Percentiles rank a stretch among this genome's conserved stretches.
phyloP scores from a whole-genome alignment of 2,797 vertebrate genomes.

The Acrocephalus scirpaceus region DNA sequence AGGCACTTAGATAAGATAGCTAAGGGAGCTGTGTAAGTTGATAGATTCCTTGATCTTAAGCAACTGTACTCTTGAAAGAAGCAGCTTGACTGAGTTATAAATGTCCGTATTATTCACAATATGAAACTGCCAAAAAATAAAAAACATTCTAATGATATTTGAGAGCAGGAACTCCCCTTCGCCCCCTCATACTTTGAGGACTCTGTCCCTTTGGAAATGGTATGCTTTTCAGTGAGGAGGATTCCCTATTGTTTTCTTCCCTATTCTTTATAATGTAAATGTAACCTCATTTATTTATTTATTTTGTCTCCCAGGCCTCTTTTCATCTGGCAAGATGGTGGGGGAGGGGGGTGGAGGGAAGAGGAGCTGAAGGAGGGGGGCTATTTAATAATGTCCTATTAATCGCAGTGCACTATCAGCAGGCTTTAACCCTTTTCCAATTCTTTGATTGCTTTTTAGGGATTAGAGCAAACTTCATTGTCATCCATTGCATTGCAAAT shows the following conservation, averaged over 20 bases:
- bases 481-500: slow-evolving; percentile 77
- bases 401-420: slow-evolving; percentile 67
- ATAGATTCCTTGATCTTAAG: slow-evolving; percentile 66
- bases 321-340: slow-evolving; percentile 58
- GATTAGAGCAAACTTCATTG: slow-evolving; percentile 82
- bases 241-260: slow-evolving; percentile 68
- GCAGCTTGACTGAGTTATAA: slow-evolving; percentile 51
- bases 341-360: background rate
- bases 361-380: slow-evolving; percentile 7
- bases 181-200: slow-evolving; percentile 34
- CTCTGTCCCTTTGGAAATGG: slow-evolving; percentile 51
- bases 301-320: slow-evolving; percentile 47
- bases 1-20: slow-evolving; percentile 54
- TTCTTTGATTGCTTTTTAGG: slow-evolving; percentile 80
- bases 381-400: slow-evolving; percentile 76
- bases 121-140: slow-evolving; percentile 48
- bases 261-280: slow-evolving; percentile 71
- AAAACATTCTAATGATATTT: slow-evolving; percentile 62
- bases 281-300: slow-evolving; percentile 66
- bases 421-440: slow-evolving; percentile 68
- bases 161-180: slow-evolving; percentile 47
- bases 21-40: slow-evolving; percentile 47
- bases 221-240: slow-evolving; percentile 55
- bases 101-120: slow-evolving; percentile 51
- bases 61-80: slow-evolving; percentile 52